A percentile compares a stretch with the other conserved stretches of the same genome.
Evolutionary conservation across 2,113 vertebrate genomes (phyloP).

Genomic region (Ptychochromis oligacanthus): DNA sequence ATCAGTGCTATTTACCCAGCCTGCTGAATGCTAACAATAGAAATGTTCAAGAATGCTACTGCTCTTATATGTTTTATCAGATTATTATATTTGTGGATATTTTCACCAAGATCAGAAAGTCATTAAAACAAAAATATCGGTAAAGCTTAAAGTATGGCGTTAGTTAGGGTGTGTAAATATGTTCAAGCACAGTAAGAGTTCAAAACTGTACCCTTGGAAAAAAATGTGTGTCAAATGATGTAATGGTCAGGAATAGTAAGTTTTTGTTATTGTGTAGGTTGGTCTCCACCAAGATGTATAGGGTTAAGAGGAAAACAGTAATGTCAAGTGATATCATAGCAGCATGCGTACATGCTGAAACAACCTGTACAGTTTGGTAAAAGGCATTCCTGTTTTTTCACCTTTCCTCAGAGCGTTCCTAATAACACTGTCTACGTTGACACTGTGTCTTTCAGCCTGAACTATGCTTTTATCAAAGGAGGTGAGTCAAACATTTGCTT

Average conservation of each 20-base stretch:
- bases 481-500: conserved; percentile 49
- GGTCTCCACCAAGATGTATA: background rate
- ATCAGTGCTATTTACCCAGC: too few species aligned
- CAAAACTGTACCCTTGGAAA: too few species aligned
- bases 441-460: conserved; percentile 42
- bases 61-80: too few species aligned
- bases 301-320: background rate
- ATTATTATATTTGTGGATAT: too few species aligned
- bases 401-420: conserved; percentile 52
- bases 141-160: too few species aligned
- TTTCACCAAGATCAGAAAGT: too few species aligned
- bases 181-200: too few species aligned
- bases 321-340: background rate
- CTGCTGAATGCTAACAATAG: too few species aligned
- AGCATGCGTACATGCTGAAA: background rate
- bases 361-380: background rate
- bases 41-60: too few species aligned
- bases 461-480: conserved; percentile 45
- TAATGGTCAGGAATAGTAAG: background rate
- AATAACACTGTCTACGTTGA: conserved; percentile 45
- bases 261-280: background rate
- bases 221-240: too few species aligned
- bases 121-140: too few species aligned
- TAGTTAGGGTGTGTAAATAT: too few species aligned
- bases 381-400: background rate